phyloP scores from a whole-genome alignment of 2,113 vertebrate genomes.

The Herpailurus yagouaroundi region DNA sequence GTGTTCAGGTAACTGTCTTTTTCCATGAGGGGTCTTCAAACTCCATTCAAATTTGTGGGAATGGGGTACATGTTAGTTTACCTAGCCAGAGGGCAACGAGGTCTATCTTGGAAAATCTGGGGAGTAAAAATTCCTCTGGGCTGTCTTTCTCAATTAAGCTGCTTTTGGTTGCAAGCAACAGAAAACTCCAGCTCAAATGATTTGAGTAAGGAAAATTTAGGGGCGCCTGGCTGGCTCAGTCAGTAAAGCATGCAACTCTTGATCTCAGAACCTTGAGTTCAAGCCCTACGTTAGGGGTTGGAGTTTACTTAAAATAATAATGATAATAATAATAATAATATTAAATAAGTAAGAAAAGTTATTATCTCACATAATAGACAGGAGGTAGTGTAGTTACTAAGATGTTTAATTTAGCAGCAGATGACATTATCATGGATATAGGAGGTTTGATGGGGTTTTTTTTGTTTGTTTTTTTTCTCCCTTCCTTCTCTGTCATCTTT shows the following conservation, averaged over 20 bases:
- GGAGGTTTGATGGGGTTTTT: neutral
- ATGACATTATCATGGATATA: neutral
- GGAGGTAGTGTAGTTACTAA: neutral
- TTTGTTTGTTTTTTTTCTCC: too few species aligned
- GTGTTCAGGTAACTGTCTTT: neutral
- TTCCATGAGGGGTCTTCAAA: neutral
- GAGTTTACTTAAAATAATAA: neutral
- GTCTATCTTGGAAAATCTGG: neutral
- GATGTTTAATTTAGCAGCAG: conserved; percentile 9
- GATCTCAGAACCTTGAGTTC: neutral
- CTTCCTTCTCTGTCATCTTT: neutral
- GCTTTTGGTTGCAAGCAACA: too few species aligned
- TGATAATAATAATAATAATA: neutral
- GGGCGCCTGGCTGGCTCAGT: too few species aligned
- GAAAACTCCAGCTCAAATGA: too few species aligned
- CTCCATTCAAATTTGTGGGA: neutral
- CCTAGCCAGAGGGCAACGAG: neutral
- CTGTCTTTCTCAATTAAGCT: neutral
- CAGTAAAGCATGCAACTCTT: neutral
- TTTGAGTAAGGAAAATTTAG: too few species aligned
- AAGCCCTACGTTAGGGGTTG: neutral
- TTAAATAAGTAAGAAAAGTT: conserved; percentile 3
- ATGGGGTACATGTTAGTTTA: neutral
- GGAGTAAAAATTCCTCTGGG: neutral
- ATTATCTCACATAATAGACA: neutral